These are phyloP conservation scores for Potorous gilbertii DNA, from an alignment of 2,797 vertebrate genomes.

Conservation along the genomic window DNA sequence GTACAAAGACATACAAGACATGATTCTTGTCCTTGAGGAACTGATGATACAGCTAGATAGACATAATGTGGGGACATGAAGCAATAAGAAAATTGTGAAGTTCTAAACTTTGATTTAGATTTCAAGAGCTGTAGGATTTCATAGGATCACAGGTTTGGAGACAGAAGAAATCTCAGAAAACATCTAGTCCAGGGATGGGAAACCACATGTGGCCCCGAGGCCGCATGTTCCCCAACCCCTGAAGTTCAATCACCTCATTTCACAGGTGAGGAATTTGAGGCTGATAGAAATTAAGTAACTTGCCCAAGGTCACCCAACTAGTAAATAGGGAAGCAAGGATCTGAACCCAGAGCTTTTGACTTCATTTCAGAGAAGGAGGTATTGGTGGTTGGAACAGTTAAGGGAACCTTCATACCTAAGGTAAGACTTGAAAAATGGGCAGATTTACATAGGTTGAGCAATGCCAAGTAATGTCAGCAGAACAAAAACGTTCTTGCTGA, in stretches of 20 bases:
- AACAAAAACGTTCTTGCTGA: background rate
- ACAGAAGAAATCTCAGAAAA: background rate
- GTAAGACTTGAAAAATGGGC: background rate
- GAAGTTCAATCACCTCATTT: background rate
- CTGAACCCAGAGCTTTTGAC: background rate
- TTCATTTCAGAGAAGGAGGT: background rate
- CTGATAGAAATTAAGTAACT: background rate
- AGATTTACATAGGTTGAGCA: background rate
- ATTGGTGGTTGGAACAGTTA: background rate
- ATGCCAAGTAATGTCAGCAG: background rate
- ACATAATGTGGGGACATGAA: background rate
- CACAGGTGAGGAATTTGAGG: background rate
- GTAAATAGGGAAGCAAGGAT: background rate
- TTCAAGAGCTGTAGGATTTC: background rate
- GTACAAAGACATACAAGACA: background rate
- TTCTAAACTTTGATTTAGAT: background rate
- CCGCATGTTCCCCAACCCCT: too few species aligned
- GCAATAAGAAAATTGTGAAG: background rate
- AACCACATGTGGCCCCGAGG: too few species aligned
- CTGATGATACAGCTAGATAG: background rate
- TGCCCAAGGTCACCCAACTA: background rate
- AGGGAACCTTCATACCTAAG: background rate
- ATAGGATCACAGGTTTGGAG: background rate
- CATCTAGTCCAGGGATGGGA: background rate
- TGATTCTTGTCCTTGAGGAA: background rate